Conservation (phyloP, 1,140 invertebrate species). For the Drosophila seguyi region DNA sequence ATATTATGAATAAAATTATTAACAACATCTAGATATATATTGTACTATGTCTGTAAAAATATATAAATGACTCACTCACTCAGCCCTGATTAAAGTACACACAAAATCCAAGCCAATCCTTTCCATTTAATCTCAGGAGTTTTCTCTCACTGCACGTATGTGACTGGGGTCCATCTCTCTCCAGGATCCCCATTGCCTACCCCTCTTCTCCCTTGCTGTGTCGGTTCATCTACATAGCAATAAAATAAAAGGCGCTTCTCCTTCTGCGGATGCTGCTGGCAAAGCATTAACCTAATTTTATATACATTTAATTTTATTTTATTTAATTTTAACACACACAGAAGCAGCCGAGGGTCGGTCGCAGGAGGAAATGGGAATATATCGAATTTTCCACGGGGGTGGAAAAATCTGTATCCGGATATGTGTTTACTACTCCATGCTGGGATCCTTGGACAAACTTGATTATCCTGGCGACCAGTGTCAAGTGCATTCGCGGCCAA, state of each 20-base stretch:
- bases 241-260: slow-evolving; percentile 74
- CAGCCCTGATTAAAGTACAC: no score
- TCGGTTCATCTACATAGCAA: slow-evolving; percentile 83
- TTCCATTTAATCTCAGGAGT: not conserved
- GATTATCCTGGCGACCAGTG: slow-evolving; percentile 40
- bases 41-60: no score
- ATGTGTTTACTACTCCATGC: slow-evolving; percentile 11
- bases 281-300: slow-evolving; percentile 79
- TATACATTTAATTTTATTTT: slow-evolving; percentile 82
- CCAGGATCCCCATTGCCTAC: slow-evolving; percentile 22
- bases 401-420: slow-evolving; percentile 4
- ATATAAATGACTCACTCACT: no score
- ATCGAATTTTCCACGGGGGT: slow-evolving; percentile 8
- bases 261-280: slow-evolving; percentile 31
- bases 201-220: slow-evolving; percentile 20
- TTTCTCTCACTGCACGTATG: slow-evolving; percentile 36
- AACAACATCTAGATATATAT: not conserved
- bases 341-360: not conserved
- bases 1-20: not conserved
- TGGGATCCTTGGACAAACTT: slow-evolving; percentile 7
- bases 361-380: slow-evolving; percentile 6
- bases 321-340: slow-evolving; percentile 82
- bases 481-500: slow-evolving; percentile 46
- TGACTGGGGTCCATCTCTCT: slow-evolving; percentile 59
- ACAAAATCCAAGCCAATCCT: not conserved